phyloP scores from a whole-genome alignment of 2,888 invertebrate species.

The Tetropium fuscum region DNA sequence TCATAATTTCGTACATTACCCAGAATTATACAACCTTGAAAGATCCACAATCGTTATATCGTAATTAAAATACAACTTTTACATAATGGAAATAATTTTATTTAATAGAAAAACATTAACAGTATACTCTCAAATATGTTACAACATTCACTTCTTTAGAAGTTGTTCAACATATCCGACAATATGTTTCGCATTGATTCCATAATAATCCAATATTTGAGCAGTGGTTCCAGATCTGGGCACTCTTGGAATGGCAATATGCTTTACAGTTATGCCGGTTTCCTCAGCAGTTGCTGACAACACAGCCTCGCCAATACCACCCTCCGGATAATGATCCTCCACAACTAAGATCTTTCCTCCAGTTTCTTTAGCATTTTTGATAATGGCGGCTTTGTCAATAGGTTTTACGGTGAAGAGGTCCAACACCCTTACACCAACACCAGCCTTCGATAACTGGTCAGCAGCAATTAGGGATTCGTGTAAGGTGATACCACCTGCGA shows the following conservation, averaged over 20 bases:
- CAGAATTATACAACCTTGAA: no score
- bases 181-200: slow-evolving; percentile 87
- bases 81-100: no score
- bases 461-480: slow-evolving; percentile 92
- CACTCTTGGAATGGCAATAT: slow-evolving; percentile 83
- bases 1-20: no score
- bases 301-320: slow-evolving; percentile 97
- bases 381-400: slow-evolving; percentile 83
- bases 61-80: no score
- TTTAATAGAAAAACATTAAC: no score
- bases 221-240: slow-evolving; percentile 94
- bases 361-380: slow-evolving; percentile 80
- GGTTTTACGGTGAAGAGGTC: slow-evolving; percentile 99
- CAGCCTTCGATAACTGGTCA: slow-evolving; percentile 76
- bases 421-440: slow-evolving; percentile 83
- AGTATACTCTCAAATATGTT: no score
- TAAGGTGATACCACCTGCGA: slow-evolving; percentile 95
- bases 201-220: slow-evolving; percentile 88
- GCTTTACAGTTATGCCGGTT: slow-evolving; percentile 78
- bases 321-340: slow-evolving; percentile 97
- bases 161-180: no score
- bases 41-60: no score
- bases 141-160: no score
- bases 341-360: slow-evolving; percentile 90
- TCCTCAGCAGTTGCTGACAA: slow-evolving; percentile 81